These are phyloP conservation scores for Dasyprocta punctata DNA, from an alignment of 2,113 vertebrate genomes.

Conservation along the genomic window DNA sequence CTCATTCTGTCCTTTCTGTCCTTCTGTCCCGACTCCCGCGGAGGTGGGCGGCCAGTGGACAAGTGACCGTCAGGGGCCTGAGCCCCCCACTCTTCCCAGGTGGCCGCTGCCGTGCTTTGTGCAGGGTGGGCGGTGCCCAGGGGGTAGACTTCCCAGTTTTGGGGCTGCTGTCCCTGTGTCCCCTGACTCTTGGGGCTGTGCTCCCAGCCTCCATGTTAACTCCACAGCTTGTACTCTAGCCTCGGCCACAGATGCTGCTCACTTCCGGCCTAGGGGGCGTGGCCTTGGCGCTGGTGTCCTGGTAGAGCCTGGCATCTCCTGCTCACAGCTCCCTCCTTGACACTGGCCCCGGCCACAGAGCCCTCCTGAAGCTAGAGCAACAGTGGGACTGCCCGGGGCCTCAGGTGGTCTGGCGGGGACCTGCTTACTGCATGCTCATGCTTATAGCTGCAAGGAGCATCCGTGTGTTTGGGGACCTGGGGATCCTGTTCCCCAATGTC, in stretches of 20 bases:
- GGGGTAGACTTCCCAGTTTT: neutral
- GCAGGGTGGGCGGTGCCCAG: rapidly evolving
- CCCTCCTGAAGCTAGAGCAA: neutral
- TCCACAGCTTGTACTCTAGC: rapidly evolving
- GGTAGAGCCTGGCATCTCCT: neutral
- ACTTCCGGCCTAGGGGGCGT: neutral
- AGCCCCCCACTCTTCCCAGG: neutral
- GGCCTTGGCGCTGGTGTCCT: neutral
- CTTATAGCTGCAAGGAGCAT: neutral
- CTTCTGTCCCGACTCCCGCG: neutral
- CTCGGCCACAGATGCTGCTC: neutral
- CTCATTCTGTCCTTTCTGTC: neutral
- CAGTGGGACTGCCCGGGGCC: neutral
- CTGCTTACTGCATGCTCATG: neutral
- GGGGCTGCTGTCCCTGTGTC: rapidly evolving
- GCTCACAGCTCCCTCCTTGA: neutral
- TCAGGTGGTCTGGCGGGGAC: neutral
- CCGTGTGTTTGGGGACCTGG: neutral
- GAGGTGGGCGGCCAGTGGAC: rapidly evolving
- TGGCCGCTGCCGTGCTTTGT: rapidly evolving
- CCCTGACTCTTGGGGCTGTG: no score
- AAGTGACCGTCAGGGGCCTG: neutral
- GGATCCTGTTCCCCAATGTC: rapidly evolving
- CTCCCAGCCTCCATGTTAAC: neutral
- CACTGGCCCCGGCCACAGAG: no score